Base-by-base conservation (phyloP, 2,888 invertebrate species). In the Cybosia mesomella region DNA sequence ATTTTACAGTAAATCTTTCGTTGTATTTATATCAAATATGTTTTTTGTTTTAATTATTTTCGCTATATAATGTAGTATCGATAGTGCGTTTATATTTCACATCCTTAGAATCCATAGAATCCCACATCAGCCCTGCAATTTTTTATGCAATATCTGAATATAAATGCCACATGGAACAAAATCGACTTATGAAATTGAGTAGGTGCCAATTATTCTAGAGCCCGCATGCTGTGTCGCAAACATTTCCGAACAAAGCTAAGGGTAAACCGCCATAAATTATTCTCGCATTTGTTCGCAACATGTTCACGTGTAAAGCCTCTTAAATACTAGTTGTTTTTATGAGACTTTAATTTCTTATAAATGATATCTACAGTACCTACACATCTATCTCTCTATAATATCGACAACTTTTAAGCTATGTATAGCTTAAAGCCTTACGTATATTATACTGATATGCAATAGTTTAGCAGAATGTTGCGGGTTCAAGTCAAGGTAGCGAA, bases 281-380 rank as follows among this genome's bases (percentile, higher is more conserved):
- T n/a, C 49, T 49, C 49, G 8, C 49, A 49, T 49, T 49, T 49
- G 49, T 49, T 49, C 49, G 49, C 49, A 49, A 49, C 49, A n/a
- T 49, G 49, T 49, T 49, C 49, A 18, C n/a, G n/a, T 43, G 18
- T 49, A 49, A 49, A n/a, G 49, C 5, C 49, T 1, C 49, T 49
- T 49, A 49, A 9, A 18, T 18, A 18, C 18, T 18, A 43, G 15
- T 5, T 43, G 7, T 43, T 5, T 15, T 39, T 43, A 43, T 43
- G n/a, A 0, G 18, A 49, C n/a, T n/a, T 49, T 9, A 9, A n/a
- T 49, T 49, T 8, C n/a, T 49, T n/a, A 7, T 43, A 43, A 43
- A 43, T n/a, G n/a, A n/a, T n/a, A n/a, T n/a, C n/a, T n/a, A n/a
- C n/a, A n/a, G n/a, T n/a, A n/a, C n/a, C n/a, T n/a, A n/a, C n/a